Evolutionary conservation across 2,888 invertebrate species (phyloP), one percentile per base, ranked within the genome.

Genomic region (Choreutis nemorana): DNA sequence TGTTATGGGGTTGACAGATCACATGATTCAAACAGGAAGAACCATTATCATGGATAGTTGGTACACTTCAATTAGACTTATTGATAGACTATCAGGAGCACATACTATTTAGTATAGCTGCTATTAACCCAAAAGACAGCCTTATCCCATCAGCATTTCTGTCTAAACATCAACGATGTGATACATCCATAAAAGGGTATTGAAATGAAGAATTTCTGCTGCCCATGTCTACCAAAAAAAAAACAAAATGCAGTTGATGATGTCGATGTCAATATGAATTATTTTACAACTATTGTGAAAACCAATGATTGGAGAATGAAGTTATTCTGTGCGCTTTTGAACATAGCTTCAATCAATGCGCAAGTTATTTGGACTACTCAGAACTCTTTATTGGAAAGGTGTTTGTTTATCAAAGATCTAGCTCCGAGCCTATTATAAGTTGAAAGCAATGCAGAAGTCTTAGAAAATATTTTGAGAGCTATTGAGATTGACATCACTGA

Each of bases 271-370:
- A 41, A 78, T 5, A 72, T 73, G 63, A 60, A 71, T 47, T 71
- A 71, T 42, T 78, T 78, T 34, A 75, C 75, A 1, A 70, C 75
- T 3, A 58, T 68, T 59, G 68, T 73, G 32, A 54, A 64, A 32
- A 64, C 66, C n/a, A 73, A 75, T 36, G 59, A 68, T 37, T 79
- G 78, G 78, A 62, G 66, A 0, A 36, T 72, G 4, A 64, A 73
- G 3, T 40, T 78, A 33, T 77, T 78, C 39, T 75, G 68, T 32
- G 65, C 65, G 14, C 38, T 78, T 29, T 46, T 78, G 8, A 77
- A 79, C 36, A 64, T 78, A 41, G 73, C 77, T 1, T 55, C 71
- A 0, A 48, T 78, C 0, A 78, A 77, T 41, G 61, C 78, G 24
- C 79, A 79, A 49, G 71, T 77, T 1, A 40, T 77, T 33, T 78